Base-by-base conservation (phyloP, 2,888 invertebrate genomes). In the Coelogynopora nodosa region DNA sequence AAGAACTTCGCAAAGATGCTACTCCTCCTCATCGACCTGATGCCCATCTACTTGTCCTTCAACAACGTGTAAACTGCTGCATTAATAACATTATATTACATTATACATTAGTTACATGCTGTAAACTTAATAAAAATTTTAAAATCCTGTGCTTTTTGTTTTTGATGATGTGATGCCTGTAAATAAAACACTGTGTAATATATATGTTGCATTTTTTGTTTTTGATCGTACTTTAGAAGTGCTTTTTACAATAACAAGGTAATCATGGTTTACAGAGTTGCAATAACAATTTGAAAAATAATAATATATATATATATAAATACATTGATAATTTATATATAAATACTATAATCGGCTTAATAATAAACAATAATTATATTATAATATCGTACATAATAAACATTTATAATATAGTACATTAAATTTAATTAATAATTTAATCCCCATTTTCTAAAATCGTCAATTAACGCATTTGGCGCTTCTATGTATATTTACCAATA, bases 1-100 rank as follows among this genome's bases (percentile, higher is more conserved):
- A 80, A 29, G 80, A 80, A 80, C 80, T 80, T 27, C 26, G 80
- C 49, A 49, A 49, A 49, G 49, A 49, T 49, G 49, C 49, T n/a
- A 49, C 49, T 49, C 5, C 49, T 49, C 49, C 49, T 49, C 49
- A 49, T 10, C 49, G 49, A 49, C 18, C 49, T 49, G 49, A 49
- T 49, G 49, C 49, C 18, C 49, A 5, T 49, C 49, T 49, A 49
- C 49, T 49, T 49, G 49, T 10, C 5, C 49, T 49, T 49, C 49
- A 49, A 49, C 49, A 49, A 49, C 49, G 49, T 5, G 49, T 49
- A 5, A 49, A 10, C 18, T 49, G 49, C 49, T 5, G 5, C 5
- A 49, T 49, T 18, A 49, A 49, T 10, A 49, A 5, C 5, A 49
- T 49, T 49, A 49, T 18, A 10, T 5, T 49, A 49, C 5, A 49